Base-by-base conservation (phyloP, 2,888 invertebrate genomes). In the Himalopsyche japonica region DNA sequence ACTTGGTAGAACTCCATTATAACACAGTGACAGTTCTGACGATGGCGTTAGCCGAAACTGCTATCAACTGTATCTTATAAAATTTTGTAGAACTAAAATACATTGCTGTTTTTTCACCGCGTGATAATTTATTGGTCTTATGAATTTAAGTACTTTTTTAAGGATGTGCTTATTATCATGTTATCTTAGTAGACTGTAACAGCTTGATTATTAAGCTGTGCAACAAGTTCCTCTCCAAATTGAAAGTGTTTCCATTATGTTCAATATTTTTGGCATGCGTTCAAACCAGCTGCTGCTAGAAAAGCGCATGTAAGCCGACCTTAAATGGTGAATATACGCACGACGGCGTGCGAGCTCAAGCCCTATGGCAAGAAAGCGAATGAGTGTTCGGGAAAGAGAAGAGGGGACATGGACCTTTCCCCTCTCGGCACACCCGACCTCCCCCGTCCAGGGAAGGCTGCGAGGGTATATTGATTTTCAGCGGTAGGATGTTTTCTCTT, bases 391-490 rank as follows among this genome's bases (percentile, higher is more conserved):
- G 43, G 57, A 57, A 57, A 24, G 57, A 24, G 57, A 24, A n/a
- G 20, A 57, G 57, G 57, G 57, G 57, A 24, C 20, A 57, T 57
- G 20, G 20, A 49, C 82, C 83, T 80, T 83, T 80, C 79, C 48
- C 76, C 79, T 76, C 70, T 76, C 30, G 79, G 24, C 70, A 82
- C 76, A 18, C 81, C 34, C 80, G 20, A 15, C 34, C 32, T 79
- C 78, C 80, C 80, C 82, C 77, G 79, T 76, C 49, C 48, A 48
- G 82, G 82, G 81, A 85, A 82, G 83, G 83, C 83, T 49, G 81
- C 86, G 82, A 83, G 85, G 85, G 86, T 82, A 85, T 86, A 86
- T 86, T 86, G 86, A 86, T 86, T 86, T 86, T 86, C 80, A 76
- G 80, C 80, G 82, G 57, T 20, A 57, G 20, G 57, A 57, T 24